Evolutionary conservation across 2,797 vertebrate species (phyloP).

Genomic region (Oophaga sylvatica): DNA sequence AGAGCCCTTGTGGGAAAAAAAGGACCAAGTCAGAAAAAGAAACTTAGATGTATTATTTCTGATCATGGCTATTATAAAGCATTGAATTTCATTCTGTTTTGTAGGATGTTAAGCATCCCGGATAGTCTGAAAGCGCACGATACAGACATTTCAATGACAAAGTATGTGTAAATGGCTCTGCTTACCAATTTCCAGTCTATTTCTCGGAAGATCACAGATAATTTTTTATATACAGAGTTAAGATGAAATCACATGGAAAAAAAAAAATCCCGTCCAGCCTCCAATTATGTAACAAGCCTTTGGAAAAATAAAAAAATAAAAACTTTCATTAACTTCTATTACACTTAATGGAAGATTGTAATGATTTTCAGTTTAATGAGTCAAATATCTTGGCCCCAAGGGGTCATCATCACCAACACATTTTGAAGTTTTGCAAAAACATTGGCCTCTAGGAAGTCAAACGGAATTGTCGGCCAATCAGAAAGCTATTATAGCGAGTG

Average conservation of each 20-base stretch:
- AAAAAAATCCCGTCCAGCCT: slow-evolving; percentile 14
- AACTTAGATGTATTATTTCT: neutral
- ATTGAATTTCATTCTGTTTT: neutral
- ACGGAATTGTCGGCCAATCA: slow-evolving; percentile 23
- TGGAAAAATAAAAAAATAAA: neutral
- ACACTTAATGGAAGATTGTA: neutral
- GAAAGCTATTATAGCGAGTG: neutral
- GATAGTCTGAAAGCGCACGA: neutral
- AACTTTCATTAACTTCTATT: slow-evolving; percentile 16
- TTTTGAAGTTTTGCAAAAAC: slow-evolving; percentile 7
- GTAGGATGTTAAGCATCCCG: neutral
- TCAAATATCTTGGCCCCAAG: slow-evolving; percentile 11
- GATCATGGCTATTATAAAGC: neutral
- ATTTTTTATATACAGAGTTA: neutral
- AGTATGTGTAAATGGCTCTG: neutral
- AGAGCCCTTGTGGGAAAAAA: neutral
- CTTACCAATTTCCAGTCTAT: slow-evolving; percentile 12
- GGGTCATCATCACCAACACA: slow-evolving; percentile 23
- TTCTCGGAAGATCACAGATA: slow-evolving; percentile 13
- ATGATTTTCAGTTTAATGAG: slow-evolving; percentile 16
- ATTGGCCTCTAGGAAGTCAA: slow-evolving; percentile 18
- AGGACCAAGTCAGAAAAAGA: neutral
- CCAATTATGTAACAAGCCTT: slow-evolving; percentile 25
- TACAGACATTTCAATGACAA: neutral
- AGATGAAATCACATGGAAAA: slow-evolving; percentile 15